A percentile compares a stretch with the other conserved stretches of the same genome.
Conservation (phyloP, 2,888 invertebrate species). For the Blastobasis adustella region DNA sequence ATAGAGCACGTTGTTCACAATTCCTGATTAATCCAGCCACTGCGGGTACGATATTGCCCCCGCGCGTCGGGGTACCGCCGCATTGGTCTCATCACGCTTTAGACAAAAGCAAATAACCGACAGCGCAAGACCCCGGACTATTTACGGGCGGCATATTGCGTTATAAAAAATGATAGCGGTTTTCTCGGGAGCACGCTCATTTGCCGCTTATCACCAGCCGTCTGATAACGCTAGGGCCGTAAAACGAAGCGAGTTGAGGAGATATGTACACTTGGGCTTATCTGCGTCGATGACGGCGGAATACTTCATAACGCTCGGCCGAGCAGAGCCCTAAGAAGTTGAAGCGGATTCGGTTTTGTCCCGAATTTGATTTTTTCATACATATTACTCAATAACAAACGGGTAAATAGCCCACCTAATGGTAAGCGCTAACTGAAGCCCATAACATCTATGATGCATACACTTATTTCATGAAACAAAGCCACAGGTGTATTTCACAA, state of each 20-base stretch:
- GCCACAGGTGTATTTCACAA: not conserved
- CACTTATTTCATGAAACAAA: not conserved
- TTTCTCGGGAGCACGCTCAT: slow-evolving; percentile 45
- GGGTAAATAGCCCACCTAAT: no score
- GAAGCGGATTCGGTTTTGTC: not conserved
- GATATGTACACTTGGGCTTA: slow-evolving; percentile 42
- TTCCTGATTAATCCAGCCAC: no score
- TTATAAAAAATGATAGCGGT: slow-evolving; percentile 57
- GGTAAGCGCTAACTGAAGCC: no score
- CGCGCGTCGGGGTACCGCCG: no score
- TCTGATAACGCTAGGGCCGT: slow-evolving; percentile 44
- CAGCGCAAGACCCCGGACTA: slow-evolving; percentile 28
- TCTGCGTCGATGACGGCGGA: slow-evolving; percentile 43
- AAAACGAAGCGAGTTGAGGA: slow-evolving; percentile 45
- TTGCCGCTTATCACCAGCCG: slow-evolving; percentile 45
- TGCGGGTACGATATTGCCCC: no score
- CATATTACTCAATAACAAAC: not conserved
- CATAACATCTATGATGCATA: not conserved
- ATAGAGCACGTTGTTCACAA: no score
- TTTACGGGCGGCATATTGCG: slow-evolving; percentile 54
- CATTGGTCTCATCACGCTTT: slow-evolving; percentile 20
- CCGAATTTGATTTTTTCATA: not conserved
- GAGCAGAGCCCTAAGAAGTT: slow-evolving; percentile 16
- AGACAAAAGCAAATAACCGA: slow-evolving; percentile 38
- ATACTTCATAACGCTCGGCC: slow-evolving; percentile 33